Base-by-base conservation (phyloP, 2,113 vertebrate genomes). In the Eudyptes chrysolophus region DNA sequence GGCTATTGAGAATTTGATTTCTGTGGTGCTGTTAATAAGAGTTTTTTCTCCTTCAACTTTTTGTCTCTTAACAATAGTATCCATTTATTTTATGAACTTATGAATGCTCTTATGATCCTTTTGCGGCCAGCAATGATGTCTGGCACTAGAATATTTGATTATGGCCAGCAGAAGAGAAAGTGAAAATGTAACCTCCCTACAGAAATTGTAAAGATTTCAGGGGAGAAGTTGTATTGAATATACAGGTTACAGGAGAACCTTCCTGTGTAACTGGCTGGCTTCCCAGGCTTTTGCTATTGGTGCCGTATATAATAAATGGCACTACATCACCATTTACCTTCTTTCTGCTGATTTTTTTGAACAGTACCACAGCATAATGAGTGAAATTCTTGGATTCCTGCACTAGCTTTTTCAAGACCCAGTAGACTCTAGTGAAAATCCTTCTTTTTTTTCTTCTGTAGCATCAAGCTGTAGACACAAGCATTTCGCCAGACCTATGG, bases 101-200 rank as follows among this genome's bases (percentile, higher is more conserved):
- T 17, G 48, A 92, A 94, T 83, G 30, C 22, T 85, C 38, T 75
- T 62, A 92, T 5, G 42, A 85, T 84, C 10, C 44, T 89, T 86
- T 76, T 72, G 76, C 58, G 65, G 87, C 65, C 61, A 91, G 30
- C 34, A 82, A 16, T 79, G 36, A 26, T 4, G 6, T 87, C 70
- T 91, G 74, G 48, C 69, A 65, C 52, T 61, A 30, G 55, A 81
- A 72, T 16, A 68, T 58, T 89, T 95, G 84, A 58, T 83, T 5
- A 9, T 6, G 30, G 70, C 48, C 77, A 94, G 65, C 83, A 94
- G 61, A 89, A 91, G 10, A 95, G 84, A 91, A 94, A 97, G 80
- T 62, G 87, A 89, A 96, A 95, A 89, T 62, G 40, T 72, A 91
- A 62, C 48, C 52, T 95, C 77, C 48, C 89, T 89, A 15, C 24